Percentiles rank a stretch among this genome's conserved stretches.
phyloP scores from a whole-genome alignment of 2,797 vertebrate genomes.

The Pangasius mekongensis region DNA sequence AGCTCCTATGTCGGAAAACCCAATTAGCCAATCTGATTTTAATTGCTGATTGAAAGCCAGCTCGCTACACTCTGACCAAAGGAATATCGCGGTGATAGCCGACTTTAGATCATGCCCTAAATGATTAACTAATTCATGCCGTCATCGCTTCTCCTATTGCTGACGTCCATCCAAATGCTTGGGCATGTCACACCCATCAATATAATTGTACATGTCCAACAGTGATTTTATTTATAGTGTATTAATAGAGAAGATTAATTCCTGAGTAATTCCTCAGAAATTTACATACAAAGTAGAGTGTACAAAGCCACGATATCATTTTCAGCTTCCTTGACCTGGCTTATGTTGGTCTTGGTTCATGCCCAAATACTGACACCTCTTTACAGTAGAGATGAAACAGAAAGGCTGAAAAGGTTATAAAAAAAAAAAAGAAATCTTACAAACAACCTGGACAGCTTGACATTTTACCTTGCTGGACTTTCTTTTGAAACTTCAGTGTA shows the following conservation, averaged over 20 bases:
- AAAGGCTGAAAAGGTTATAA: neutral
- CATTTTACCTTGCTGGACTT: neutral
- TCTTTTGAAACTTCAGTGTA: neutral
- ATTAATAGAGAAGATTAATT: neutral
- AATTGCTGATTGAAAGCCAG: neutral
- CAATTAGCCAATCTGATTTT: neutral
- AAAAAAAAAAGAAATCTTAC: neutral
- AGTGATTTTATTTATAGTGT: neutral
- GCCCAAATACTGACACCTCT: neutral
- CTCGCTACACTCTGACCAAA: neutral
- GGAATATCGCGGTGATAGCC: neutral
- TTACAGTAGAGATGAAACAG: neutral
- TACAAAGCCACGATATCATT: neutral
- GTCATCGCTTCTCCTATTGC: neutral
- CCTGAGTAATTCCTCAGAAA: neutral
- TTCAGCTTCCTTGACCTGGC: neutral
- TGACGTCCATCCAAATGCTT: neutral
- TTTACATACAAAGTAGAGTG: neutral
- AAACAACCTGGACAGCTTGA: neutral
- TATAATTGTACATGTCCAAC: neutral
- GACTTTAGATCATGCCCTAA: neutral
- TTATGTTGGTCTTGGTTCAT: neutral
- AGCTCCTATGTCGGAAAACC: neutral
- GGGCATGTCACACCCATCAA: neutral
- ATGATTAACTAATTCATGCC: neutral